Conservation (phyloP, 2,797 vertebrate species). For the Gymnopithys bicolor region DNA sequence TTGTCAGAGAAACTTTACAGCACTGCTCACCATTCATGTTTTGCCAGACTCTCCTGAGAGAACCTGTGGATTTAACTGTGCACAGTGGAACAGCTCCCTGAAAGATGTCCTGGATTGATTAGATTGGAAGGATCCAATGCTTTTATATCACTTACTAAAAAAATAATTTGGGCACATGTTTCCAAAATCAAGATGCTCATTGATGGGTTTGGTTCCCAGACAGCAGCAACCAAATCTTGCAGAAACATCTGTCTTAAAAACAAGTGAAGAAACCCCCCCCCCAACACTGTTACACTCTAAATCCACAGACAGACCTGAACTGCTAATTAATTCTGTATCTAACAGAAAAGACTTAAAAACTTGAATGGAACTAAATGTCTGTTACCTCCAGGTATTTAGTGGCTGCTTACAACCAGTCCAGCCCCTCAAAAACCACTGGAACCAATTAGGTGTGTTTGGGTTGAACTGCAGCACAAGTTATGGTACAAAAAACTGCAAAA, state of each 20-base stretch:
- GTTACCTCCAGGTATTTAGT: slow-evolving; percentile 83
- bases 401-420: slow-evolving; percentile 80
- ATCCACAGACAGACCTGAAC: slow-evolving; percentile 78
- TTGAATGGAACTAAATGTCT: slow-evolving; percentile 85
- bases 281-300: slow-evolving; percentile 75
- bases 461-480: slow-evolving; percentile 56
- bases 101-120: slow-evolving; percentile 16
- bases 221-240: neutral
- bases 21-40: slow-evolving; percentile 80
- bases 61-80: slow-evolving; percentile 83
- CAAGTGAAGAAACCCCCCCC: neutral
- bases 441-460: slow-evolving; percentile 49
- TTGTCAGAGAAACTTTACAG: slow-evolving; percentile 75
- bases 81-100: slow-evolving; percentile 49
- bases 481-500: neutral
- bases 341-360: slow-evolving; percentile 66
- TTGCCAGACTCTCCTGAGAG: slow-evolving; percentile 75
- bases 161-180: neutral
- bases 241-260: slow-evolving; percentile 5
- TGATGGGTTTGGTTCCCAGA: slow-evolving; percentile 18
- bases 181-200: slow-evolving; percentile 45
- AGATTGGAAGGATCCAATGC: slow-evolving; percentile 8
- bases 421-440: slow-evolving; percentile 73
- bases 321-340: slow-evolving; percentile 72
- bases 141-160: slow-evolving; percentile 22